Percentiles rank a stretch among this genome's conserved stretches.
These are phyloP conservation scores for Ctenochaetus hawaiiensis DNA, from an alignment of 2,797 vertebrate species.

Conservation along the genomic window DNA sequence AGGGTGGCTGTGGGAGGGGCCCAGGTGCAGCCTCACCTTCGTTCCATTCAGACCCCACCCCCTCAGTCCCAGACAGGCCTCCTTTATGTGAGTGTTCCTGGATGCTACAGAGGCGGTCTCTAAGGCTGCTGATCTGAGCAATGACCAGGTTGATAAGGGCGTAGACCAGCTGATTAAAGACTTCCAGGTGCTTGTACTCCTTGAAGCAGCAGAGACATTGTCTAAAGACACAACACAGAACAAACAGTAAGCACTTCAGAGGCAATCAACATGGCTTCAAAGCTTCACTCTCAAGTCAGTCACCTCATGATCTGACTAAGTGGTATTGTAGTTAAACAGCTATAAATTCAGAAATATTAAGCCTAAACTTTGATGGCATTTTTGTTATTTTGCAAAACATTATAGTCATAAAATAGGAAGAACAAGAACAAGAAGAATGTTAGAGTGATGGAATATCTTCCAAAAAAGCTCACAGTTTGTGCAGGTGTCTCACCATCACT, in stretches of 20 bases:
- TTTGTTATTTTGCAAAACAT: neutral
- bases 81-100: conserved; percentile 50
- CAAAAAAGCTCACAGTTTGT: neutral
- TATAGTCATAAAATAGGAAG: no score
- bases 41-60: conserved; percentile 85
- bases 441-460: no score
- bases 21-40: conserved; percentile 80
- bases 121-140: conserved; percentile 94
- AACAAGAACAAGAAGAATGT: no score
- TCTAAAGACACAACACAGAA: conserved; percentile 78
- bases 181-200: conserved; percentile 99
- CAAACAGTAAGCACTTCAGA: neutral
- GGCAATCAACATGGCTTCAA: neutral
- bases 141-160: conserved; percentile 99
- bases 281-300: neutral
- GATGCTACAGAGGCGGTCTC: conserved; percentile 91
- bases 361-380: neutral
- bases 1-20: conserved; percentile 79
- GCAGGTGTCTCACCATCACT: neutral
- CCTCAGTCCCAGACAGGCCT: conserved; percentile 80
- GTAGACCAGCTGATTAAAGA: conserved; percentile 99
- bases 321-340: neutral
- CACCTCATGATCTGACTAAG: neutral
- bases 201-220: conserved; percentile 99
- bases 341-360: neutral